Conservation (phyloP, 2,888 invertebrate species). For the Gortyna flavago region DNA sequence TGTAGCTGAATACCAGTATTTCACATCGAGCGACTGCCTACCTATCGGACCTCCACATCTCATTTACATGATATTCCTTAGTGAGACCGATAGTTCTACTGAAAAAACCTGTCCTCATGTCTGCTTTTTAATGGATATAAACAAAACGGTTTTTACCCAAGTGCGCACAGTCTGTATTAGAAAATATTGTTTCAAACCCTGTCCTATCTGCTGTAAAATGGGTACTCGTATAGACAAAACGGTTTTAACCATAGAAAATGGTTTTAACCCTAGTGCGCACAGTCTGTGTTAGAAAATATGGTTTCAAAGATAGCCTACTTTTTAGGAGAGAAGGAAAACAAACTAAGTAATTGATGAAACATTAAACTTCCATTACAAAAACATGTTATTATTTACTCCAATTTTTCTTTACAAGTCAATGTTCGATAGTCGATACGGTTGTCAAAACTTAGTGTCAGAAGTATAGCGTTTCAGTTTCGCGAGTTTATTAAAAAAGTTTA, state of each 20-base stretch:
- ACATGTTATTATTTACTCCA: constrained; percentile 33
- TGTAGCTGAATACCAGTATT: neutral
- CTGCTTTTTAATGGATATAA: too few relatives aligned
- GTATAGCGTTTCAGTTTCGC: constrained; percentile 26
- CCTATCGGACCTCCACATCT: neutral
- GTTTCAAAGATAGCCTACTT: neutral
- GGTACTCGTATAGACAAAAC: too few relatives aligned
- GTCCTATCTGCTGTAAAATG: neutral
- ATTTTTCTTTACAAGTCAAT: constrained; percentile 36
- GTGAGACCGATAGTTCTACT: too few relatives aligned
- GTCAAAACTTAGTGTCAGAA: constrained; percentile 33
- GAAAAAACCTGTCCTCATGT: neutral
- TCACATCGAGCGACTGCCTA: neutral
- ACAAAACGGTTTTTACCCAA: too few relatives aligned
- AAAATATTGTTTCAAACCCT: too few relatives aligned
- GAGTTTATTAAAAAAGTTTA: neutral
- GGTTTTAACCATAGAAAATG: neutral
- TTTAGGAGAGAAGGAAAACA: neutral
- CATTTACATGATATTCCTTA: neutral
- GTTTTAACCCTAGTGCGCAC: neutral
- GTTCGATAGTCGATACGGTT: constrained; percentile 26
- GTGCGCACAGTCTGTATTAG: too few relatives aligned
- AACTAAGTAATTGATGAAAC: constrained; percentile 1
- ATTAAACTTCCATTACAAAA: constrained; percentile 21
- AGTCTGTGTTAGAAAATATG: neutral